Percentiles rank a stretch among this genome's conserved stretches.
Conservation (phyloP, 1,140 invertebrate genomes). For the Helicoverpa armigera region DNA sequence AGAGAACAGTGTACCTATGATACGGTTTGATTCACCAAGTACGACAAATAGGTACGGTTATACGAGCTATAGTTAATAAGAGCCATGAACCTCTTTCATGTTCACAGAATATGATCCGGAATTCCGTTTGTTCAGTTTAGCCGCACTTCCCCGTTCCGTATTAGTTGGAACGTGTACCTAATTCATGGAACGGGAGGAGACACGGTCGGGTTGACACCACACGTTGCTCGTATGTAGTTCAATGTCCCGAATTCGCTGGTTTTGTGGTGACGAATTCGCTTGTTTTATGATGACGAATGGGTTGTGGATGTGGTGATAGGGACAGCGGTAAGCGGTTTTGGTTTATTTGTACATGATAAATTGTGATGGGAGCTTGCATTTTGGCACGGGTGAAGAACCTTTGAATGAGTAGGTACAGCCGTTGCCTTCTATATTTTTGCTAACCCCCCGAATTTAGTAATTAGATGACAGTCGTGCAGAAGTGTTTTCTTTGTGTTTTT, state of each 20-base stretch:
- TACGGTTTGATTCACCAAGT: too few relatives aligned
- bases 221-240: not conserved
- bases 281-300: not conserved
- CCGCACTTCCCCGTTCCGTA: slow-evolving; percentile 25
- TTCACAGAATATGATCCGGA: not conserved
- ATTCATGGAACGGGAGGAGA: slow-evolving; percentile 8
- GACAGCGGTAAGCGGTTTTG: not conserved
- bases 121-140: slow-evolving; percentile 4
- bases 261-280: not conserved
- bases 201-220: not conserved
- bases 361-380: too few relatives aligned
- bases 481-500: too few relatives aligned
- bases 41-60: too few relatives aligned
- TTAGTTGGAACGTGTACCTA: not conserved
- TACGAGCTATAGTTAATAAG: too few relatives aligned
- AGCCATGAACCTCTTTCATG: not conserved
- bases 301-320: not conserved
- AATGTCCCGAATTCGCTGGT: slow-evolving; percentile 13
- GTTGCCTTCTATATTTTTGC: too few relatives aligned
- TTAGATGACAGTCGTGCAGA: too few relatives aligned
- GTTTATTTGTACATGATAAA: not conserved
- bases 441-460: too few relatives aligned
- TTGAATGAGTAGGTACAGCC: too few relatives aligned
- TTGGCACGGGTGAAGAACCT: too few relatives aligned
- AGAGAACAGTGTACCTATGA: too few relatives aligned